Conservation (phyloP, 1,140 invertebrate genomes). For the Rhynchophorus ferrugineus region DNA sequence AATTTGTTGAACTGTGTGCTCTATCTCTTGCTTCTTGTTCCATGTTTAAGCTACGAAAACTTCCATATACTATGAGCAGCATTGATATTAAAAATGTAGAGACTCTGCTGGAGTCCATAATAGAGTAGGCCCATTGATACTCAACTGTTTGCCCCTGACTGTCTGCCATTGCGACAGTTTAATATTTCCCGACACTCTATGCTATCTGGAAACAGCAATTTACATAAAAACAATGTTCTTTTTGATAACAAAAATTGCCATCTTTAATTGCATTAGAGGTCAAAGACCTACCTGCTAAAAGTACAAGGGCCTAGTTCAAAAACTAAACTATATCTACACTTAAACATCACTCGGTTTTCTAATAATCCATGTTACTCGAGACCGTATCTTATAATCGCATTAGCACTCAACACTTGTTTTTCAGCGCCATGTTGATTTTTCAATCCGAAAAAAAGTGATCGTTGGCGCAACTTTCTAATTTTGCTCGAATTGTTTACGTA, state of each 20-base stretch:
- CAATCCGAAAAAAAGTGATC: slow-evolving; percentile 17
- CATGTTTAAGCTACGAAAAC: slow-evolving; percentile 87
- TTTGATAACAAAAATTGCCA: background rate
- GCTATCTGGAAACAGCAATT: slow-evolving; percentile 18
- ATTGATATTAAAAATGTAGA: slow-evolving; percentile 97
- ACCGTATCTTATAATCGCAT: slow-evolving; percentile 16
- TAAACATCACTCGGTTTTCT: slow-evolving; percentile 24
- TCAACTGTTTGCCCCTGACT: slow-evolving; percentile 41
- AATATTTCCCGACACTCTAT: slow-evolving; percentile 15
- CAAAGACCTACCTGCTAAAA: slow-evolving; percentile 18
- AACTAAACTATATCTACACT: slow-evolving; percentile 17
- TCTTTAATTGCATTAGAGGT: slow-evolving; percentile 14
- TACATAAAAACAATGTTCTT: slow-evolving; percentile 5
- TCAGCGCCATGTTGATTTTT: slow-evolving; percentile 28
- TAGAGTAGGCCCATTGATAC: slow-evolving; percentile 81
- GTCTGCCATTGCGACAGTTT: slow-evolving; percentile 28
- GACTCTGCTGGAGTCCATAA: slow-evolving; percentile 93
- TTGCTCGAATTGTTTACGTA: slow-evolving; percentile 8
- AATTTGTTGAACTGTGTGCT: slow-evolving; percentile 48
- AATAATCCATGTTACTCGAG: slow-evolving; percentile 18
- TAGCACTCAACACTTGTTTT: slow-evolving; percentile 20
- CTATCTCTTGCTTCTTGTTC: slow-evolving; percentile 85
- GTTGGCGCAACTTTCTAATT: slow-evolving; percentile 28
- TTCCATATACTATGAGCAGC: slow-evolving; percentile 94
- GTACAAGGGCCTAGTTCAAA: slow-evolving; percentile 7